Evolutionary conservation across 2,888 invertebrate genomes (phyloP).

Genomic region (Amphimallon solstitiale): DNA sequence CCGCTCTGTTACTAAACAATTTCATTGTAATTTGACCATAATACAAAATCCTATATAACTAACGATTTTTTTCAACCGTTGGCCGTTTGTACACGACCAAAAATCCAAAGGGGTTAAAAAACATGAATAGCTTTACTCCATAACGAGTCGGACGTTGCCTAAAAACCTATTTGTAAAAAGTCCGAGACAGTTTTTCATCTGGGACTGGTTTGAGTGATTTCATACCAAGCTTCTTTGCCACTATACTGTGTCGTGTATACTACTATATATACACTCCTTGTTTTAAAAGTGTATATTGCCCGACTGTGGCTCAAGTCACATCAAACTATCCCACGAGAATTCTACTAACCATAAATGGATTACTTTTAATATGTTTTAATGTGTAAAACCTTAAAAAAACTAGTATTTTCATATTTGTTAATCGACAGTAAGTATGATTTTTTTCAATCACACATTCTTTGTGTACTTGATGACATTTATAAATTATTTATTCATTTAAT

Average conservation of each 20-base stretch:
- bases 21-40: slow-evolving; percentile 37
- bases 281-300: slow-evolving; percentile 15
- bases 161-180: slow-evolving; percentile 59
- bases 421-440: background rate
- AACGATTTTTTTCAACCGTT: slow-evolving; percentile 51
- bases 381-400: background rate
- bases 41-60: slow-evolving; percentile 43
- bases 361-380: slow-evolving; percentile 1
- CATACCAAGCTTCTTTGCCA: slow-evolving; percentile 52
- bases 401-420: slow-evolving; percentile 3
- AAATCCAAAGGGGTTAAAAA: slow-evolving; percentile 58
- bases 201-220: slow-evolving; percentile 59
- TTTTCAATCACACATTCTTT: no score
- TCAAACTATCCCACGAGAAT: slow-evolving; percentile 18
- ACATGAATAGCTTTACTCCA: slow-evolving; percentile 56
- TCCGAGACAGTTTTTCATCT: slow-evolving; percentile 60
- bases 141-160: slow-evolving; percentile 55
- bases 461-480: no score
- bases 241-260: slow-evolving; percentile 44
- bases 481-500: no score
- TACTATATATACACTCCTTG: slow-evolving; percentile 35
- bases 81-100: slow-evolving; percentile 46
- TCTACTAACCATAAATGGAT: slow-evolving; percentile 16
- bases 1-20: slow-evolving; percentile 13
- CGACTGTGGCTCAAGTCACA: background rate